Base-by-base conservation (phyloP, 2,888 invertebrate genomes). In the Timema cristinae region DNA sequence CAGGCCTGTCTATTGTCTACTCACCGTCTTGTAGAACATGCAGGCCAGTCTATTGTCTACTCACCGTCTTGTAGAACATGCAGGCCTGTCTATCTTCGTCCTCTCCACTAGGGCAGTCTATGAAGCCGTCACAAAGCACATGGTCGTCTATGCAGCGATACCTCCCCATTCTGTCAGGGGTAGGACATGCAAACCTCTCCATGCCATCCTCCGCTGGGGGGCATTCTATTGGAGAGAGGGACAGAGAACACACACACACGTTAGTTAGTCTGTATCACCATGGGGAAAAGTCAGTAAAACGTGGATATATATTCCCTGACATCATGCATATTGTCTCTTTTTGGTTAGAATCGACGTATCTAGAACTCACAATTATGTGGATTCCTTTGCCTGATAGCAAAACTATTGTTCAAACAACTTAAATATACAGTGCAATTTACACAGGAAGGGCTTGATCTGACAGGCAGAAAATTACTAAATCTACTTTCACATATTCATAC, bases 11-110 rank as follows among this genome's bases (percentile, higher is more conserved):
- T 86, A 81, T 96, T n/a, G n/a, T n/a, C n/a, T 71, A 73, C 89
- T 88, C 85, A 96, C 96, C 89, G 95, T 96, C 89, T 96, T 96
- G 83, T 95, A 96, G 86, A 96, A 96, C 95, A 96, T 95, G 87
- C 96, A 96, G 79, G 93, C 91, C 83, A 93, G 93, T 80, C 95
- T 86, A 81, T 96, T 94, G 82, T 96, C 96, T 71, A 73, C 89
- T 88, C 85, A 96, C 96, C 89, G 95, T 96, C 89, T 96, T 96
- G 83, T 95, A 96, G 86, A 96, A 96, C 95, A 96, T 95, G 87
- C 96, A 96, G 79, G 93, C 91, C 83, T 93, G 93, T 80, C 95
- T 86, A 81, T 96, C 94, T 82, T 96, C 96, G 82, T 96, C 96
- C 83, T 96, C 95, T 74, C 93, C 94, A 78, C 90, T 90, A 74